Base-by-base conservation (phyloP, 2,797 vertebrate genomes). In the Gephyroberyx darwinii region DNA sequence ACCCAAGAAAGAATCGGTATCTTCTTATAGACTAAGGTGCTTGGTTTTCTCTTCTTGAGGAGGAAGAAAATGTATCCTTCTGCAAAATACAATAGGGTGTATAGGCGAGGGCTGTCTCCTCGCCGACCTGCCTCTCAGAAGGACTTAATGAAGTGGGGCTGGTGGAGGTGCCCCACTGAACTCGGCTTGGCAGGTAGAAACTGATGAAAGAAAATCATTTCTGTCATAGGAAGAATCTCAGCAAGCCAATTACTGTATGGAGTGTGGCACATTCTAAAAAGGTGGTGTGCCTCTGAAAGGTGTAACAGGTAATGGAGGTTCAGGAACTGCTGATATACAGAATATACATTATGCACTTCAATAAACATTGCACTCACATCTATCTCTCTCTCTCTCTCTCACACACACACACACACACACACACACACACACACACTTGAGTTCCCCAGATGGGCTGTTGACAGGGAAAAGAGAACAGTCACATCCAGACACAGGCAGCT, bases 141-240 rank as follows among this genome's bases (percentile, higher is more conserved):
- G 80, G 84, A 82, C 76, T 83, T 90, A 88, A 91, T 91, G 88
- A 87, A 89, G 86, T 68, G 35, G 71, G 76, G 74, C 69, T 71
- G 81, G 77, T 67, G 67, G 74, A 60, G 78, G 68, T 82, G 86
- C 90, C 90, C 89, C 83, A 84, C 86, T 90, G 89, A 92, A 90
- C 88, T 86, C 74, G 5, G 82, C 68, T 9, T 76, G 85, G 85
- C 83, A 89, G 86, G 83, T 75, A 78, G 81, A 67, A 80, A 84
- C 78, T 76, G 85, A 89, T 91, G 83, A 92, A 89, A 91, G 83
- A 61, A 90, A 89, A 88, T 88, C 76, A 85, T 88, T 86, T 75
- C 86, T 84, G 88, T 89, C 84, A 84, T 83, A 68, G 71, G 65
- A 54, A 67, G 83, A 86, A 83, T 79, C 79, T 85, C 82, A 76